Conservation (phyloP, 1,140 invertebrate genomes). For the Ceratina australensis region DNA sequence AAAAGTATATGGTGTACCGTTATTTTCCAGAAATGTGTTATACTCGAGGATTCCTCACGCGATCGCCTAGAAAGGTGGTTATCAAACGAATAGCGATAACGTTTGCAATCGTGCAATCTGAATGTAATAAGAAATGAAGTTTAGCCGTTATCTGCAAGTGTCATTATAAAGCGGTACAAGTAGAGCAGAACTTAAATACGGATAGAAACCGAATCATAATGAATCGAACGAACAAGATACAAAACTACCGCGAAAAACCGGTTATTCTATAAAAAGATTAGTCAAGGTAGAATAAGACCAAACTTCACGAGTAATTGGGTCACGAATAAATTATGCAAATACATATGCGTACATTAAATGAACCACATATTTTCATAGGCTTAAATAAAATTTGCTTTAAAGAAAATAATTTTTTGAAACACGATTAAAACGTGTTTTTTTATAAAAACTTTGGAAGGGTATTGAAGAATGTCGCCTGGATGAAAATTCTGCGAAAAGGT, state of each 20-base stretch:
- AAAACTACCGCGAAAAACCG: neutral
- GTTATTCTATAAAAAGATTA: neutral
- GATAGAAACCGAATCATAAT: neutral
- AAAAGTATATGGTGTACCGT: neutral
- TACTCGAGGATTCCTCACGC: neutral
- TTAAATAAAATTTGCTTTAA: too few relatives aligned
- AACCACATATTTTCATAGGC: too few relatives aligned
- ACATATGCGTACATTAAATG: too few relatives aligned
- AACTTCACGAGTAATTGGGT: neutral
- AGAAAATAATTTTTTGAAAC: too few relatives aligned
- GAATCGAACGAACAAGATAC: constrained; percentile 3
- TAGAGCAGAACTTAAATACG: constrained; percentile 22
- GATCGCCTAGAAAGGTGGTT: too few relatives aligned
- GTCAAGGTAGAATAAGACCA: neutral
- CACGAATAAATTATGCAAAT: neutral
- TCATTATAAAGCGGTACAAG: neutral
- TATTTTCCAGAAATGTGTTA: neutral
- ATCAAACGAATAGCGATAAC: neutral
- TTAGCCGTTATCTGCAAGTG: neutral
- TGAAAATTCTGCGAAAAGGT: constrained; percentile 56
- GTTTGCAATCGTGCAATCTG: neutral
- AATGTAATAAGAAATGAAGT: neutral
- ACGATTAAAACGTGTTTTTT: too few relatives aligned
- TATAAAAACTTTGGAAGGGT: constrained; percentile 21
- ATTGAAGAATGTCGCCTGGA: constrained; percentile 48